phyloP scores from a whole-genome alignment of 2,888 invertebrate genomes.

The Arge pagana region DNA sequence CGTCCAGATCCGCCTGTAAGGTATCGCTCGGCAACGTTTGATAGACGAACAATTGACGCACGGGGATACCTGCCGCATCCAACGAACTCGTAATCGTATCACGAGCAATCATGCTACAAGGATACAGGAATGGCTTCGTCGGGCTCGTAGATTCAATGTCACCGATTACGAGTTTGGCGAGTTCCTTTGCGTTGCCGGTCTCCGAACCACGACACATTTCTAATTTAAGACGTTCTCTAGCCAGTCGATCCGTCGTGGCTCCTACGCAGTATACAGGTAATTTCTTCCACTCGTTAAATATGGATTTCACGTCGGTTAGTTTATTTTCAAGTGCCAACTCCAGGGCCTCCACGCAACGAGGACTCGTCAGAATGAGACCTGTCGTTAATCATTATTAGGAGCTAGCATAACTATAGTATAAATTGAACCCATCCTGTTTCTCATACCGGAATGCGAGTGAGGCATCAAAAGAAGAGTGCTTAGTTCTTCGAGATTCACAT shows the following conservation, averaged over 20 bases:
- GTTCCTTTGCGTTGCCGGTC: constrained; percentile 49
- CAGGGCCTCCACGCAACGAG: constrained; percentile 48
- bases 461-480: constrained; percentile 34
- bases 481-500: constrained; percentile 42
- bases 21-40: constrained; percentile 43
- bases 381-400: background rate
- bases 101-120: constrained; percentile 51
- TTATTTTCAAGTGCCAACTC: constrained; percentile 28
- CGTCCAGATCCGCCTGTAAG: constrained; percentile 39
- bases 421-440: background rate
- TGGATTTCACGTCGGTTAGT: constrained; percentile 22
- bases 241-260: constrained; percentile 44
- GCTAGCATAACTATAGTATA: background rate
- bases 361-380: constrained; percentile 54
- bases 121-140: constrained; percentile 44
- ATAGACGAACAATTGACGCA: constrained; percentile 45
- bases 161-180: constrained; percentile 41
- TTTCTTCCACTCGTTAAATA: constrained; percentile 39
- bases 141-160: constrained; percentile 13
- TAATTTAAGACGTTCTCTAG: constrained; percentile 38
- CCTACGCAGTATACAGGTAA: constrained; percentile 50
- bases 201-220: constrained; percentile 42
- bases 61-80: constrained; percentile 30
- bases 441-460: constrained; percentile 45
- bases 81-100: constrained; percentile 46